Percentiles rank a stretch among this genome's conserved stretches.
Evolutionary conservation across 2,797 vertebrate species (phyloP).

Genomic region (Cynodonichthys magdalenae): DNA sequence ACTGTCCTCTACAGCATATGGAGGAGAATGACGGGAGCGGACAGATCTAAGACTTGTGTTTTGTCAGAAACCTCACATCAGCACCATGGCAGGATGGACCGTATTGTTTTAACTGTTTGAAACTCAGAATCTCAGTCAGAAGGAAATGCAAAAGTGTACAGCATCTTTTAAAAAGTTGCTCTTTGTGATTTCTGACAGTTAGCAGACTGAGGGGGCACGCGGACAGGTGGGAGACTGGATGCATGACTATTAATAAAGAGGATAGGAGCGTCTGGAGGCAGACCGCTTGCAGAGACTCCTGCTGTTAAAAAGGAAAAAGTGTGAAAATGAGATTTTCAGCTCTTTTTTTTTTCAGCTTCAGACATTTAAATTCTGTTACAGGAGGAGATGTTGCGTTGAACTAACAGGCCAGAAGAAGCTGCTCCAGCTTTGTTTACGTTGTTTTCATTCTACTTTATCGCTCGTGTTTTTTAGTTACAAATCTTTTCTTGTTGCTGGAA

Average conservation of each 20-base stretch:
- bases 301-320: constrained; percentile 22
- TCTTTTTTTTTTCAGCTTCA: constrained; percentile 36
- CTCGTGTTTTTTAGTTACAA: constrained; percentile 5
- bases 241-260: constrained; percentile 37
- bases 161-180: background rate
- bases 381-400: background rate
- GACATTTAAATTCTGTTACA: constrained; percentile 22
- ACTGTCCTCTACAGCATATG: background rate
- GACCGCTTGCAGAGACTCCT: constrained; percentile 29
- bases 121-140: constrained; percentile 25
- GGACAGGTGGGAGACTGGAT: background rate
- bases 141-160: constrained; percentile 6
- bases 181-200: background rate
- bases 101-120: constrained; percentile 35
- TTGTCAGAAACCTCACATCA: constrained; percentile 14
- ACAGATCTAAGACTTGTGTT: constrained; percentile 5
- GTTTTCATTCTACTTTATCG: constrained; percentile 1
- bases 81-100: constrained; percentile 15
- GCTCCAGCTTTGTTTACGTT: background rate
- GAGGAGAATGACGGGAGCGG: constrained; percentile 18
- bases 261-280: constrained; percentile 37
- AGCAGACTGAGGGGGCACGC: background rate
- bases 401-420: background rate
- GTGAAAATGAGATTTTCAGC: constrained; percentile 52
- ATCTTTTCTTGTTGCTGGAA: constrained; percentile 14